Conservation (phyloP, 2,888 invertebrate genomes). For the Crepidodera aurea region DNA sequence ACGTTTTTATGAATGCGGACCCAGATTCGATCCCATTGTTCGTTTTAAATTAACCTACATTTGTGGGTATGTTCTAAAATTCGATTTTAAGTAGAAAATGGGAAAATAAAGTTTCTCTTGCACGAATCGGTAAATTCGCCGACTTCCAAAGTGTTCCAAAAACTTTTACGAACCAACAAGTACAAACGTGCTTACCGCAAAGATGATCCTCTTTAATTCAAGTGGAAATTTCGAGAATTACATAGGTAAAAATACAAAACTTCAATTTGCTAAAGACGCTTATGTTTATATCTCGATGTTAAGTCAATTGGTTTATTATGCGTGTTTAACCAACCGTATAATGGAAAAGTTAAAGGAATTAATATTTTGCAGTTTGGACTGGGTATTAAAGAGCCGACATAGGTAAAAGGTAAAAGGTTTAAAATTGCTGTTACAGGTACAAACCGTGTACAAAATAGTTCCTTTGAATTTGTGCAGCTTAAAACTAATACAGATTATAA, state of each 20-base stretch:
- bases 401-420: conserved; percentile 10
- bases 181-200: too few relatives aligned
- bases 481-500: neutral
- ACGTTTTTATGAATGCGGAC: neutral
- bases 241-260: conserved; percentile 4
- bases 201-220: neutral
- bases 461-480: conserved; percentile 1
- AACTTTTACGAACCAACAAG: too few relatives aligned
- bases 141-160: too few relatives aligned
- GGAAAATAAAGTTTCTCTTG: too few relatives aligned
- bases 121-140: too few relatives aligned
- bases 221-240: conserved; percentile 4
- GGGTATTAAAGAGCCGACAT: conserved; percentile 25
- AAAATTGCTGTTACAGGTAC: conserved; percentile 14
- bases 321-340: conserved; percentile 21
- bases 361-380: conserved; percentile 5
- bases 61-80: neutral
- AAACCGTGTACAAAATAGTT: conserved; percentile 5
- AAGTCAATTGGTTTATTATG: conserved; percentile 27
- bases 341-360: conserved; percentile 26
- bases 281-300: conserved; percentile 27
- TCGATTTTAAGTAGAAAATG: neutral
- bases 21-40: neutral
- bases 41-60: neutral
- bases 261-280: conserved; percentile 20